phyloP scores from a whole-genome alignment of 2,113 vertebrate genomes.

The Morone chrysops region DNA sequence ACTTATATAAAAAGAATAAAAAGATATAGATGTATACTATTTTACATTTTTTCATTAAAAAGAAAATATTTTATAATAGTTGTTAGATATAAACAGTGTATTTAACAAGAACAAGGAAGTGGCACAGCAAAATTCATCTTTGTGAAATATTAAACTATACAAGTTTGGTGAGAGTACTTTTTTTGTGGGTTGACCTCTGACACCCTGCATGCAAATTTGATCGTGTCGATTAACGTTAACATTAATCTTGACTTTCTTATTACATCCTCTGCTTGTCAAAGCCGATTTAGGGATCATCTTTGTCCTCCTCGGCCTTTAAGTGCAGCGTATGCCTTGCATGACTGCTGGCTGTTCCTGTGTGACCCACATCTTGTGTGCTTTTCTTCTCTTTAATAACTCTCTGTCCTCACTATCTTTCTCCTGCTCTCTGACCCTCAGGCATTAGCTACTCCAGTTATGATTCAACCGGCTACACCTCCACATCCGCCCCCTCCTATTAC shows the following conservation, averaged over 20 bases:
- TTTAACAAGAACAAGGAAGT: background rate
- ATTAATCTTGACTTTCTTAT: background rate
- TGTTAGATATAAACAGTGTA: too few species aligned
- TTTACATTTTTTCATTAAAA: too few species aligned
- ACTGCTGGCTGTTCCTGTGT: constrained; percentile 6
- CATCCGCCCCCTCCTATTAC: constrained; percentile 79
- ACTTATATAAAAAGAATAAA: too few species aligned
- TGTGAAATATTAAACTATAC: background rate
- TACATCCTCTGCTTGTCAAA: background rate
- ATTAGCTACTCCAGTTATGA: constrained; percentile 82
- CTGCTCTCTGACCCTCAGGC: constrained; percentile 70
- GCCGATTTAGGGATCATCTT: background rate
- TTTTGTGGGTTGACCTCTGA: too few species aligned
- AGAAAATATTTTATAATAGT: too few species aligned
- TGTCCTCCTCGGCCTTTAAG: background rate
- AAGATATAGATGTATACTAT: too few species aligned
- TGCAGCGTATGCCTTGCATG: constrained; percentile 12
- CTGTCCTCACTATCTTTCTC: constrained; percentile 17
- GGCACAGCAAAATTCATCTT: background rate
- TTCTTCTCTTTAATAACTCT: constrained; percentile 2
- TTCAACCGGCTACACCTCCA: constrained; percentile 73
- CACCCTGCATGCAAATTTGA: background rate
- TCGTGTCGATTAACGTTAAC: background rate
- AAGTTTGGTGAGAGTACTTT: too few species aligned
- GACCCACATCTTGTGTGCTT: constrained; percentile 22